These are phyloP conservation scores for Tragelaphus eurycerus DNA, from an alignment of 2,797 vertebrate genomes.

Conservation along the genomic window DNA sequence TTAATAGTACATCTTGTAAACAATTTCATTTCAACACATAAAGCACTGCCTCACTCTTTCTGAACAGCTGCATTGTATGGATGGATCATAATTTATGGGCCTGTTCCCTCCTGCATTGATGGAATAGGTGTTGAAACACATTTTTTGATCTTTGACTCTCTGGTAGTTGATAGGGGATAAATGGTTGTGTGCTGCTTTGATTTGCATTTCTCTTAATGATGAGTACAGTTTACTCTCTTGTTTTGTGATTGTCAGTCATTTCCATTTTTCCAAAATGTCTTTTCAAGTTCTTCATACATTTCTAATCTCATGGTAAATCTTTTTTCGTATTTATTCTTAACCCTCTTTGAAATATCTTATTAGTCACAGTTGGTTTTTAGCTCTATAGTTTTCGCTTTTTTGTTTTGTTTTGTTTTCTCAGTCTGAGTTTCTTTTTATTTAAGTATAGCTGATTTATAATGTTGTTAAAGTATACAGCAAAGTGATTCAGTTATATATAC, in stretches of 20 bases:
- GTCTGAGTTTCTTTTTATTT: neutral
- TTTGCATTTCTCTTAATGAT: constrained; percentile 28
- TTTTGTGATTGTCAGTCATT: constrained; percentile 10
- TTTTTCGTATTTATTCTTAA: neutral
- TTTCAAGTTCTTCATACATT: neutral
- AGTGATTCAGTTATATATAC: neutral
- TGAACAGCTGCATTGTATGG: neutral
- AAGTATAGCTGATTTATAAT: neutral
- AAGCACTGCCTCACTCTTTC: constrained; percentile 40
- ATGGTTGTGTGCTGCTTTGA: neutral
- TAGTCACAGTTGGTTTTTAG: neutral
- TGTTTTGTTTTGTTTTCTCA: neutral
- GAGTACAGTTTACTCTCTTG: neutral
- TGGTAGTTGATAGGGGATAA: neutral
- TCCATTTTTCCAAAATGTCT: neutral
- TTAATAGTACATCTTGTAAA: constrained; percentile 35
- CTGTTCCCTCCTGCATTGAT: neutral
- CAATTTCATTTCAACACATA: constrained; percentile 34
- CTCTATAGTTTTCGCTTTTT: constrained; percentile 17
- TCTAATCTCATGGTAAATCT: neutral
- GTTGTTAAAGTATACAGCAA: neutral
- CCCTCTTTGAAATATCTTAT: neutral
- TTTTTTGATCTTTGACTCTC: constrained; percentile 19
- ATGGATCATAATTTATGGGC: constrained; percentile 19
- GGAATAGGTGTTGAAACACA: neutral